Percentiles rank a stretch among this genome's conserved stretches.
Conservation (phyloP, 2,888 invertebrate genomes). For the Lacanobia oleracea region DNA sequence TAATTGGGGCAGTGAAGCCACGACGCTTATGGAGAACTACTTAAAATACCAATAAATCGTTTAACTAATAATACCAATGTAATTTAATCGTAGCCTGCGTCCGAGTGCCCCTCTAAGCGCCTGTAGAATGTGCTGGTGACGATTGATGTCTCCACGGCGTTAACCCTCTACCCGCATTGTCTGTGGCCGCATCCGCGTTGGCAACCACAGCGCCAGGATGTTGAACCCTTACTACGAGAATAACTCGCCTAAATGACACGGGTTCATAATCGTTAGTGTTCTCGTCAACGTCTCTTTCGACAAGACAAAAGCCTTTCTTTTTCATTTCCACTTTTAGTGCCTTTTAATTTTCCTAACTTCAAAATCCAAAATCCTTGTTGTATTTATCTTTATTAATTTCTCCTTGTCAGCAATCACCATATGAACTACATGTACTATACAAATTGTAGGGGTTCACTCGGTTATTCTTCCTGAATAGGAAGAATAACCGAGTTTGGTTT, state of each 20-base stretch:
- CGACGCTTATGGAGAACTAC: constrained; percentile 24
- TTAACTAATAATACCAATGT: constrained; percentile 53
- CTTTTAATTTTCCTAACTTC: background rate
- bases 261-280: constrained; percentile 44
- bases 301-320: constrained; percentile 9
- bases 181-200: constrained; percentile 79
- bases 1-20: constrained; percentile 26
- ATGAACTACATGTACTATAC: too few species aligned
- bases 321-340: background rate
- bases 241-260: constrained; percentile 66
- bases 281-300: constrained; percentile 31
- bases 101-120: constrained; percentile 43
- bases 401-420: too few species aligned
- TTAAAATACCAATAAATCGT: constrained; percentile 56
- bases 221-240: constrained; percentile 68
- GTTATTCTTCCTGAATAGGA: too few species aligned
- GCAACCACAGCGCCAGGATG: constrained; percentile 68
- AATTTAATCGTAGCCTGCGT: constrained; percentile 33
- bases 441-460: too few species aligned
- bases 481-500: too few species aligned
- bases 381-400: too few species aligned
- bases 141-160: constrained; percentile 56
- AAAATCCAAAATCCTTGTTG: too few species aligned
- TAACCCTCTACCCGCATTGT: constrained; percentile 68
- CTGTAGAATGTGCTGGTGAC: constrained; percentile 57